Evolutionary conservation across 2,797 vertebrate genomes (phyloP), one percentile per base, ranked within the genome.

Genomic region (Poecile montanus): DNA sequence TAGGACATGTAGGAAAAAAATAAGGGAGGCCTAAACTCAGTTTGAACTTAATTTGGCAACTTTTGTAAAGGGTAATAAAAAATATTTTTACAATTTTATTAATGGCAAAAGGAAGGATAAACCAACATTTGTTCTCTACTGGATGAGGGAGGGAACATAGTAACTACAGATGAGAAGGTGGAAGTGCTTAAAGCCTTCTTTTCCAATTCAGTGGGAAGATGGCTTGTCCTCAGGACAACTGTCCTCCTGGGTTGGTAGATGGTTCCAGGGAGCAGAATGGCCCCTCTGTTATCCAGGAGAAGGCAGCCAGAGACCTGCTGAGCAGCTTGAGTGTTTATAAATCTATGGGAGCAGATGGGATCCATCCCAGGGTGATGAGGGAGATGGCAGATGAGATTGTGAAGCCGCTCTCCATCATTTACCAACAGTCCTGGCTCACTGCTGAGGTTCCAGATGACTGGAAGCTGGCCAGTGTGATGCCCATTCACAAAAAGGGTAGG

Each of bases 371-470:
- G 16, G 13, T 48, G 44, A 38, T 32, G 34, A 75, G 17, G 6
- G 8, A 32, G 3, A 13, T 6, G 34, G 16, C 29, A 60, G 56
- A 32, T 16, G 13, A 48, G 27, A 27, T 16, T 60, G 27, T 1
- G 1, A 60, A 48, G 16, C 27, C 0, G 0, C 9, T 60, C 16
- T 19, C 45, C 72, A 38, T 48, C 13, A 38, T 12, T 38, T 38
- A 26, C 45, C 44, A 60, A 4, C 21, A 48, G 34, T 21, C 9
- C 34, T 61, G 57, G 29, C 10, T 50, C 34, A 61, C 22, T 26
- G 36, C 22, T 2, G 45, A 75, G 17, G 29, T 10, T 50, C 34
- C 45, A n/a, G 13, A 61, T 7, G 10, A 40, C 72, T 50, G 45
- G 8, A n/a, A 50, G 20, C 34, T 40, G 45, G 29, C 34, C 56